Conservation (phyloP, 2,797 vertebrate genomes). For the Sebastes wilsoni region DNA sequence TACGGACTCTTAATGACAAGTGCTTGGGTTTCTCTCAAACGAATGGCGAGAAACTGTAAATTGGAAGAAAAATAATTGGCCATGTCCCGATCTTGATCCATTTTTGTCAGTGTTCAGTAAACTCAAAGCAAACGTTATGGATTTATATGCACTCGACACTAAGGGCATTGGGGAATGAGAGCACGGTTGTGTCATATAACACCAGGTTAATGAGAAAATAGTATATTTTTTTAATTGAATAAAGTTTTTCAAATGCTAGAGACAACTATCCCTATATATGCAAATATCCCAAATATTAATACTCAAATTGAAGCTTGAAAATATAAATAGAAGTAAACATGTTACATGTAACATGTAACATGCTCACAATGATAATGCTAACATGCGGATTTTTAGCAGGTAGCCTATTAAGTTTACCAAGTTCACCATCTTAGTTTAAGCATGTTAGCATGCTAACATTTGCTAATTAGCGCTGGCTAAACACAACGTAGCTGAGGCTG, state of each 20-base stretch:
- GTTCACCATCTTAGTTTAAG: background rate
- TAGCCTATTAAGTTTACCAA: background rate
- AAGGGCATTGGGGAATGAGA: no score
- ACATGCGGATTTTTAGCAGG: no score
- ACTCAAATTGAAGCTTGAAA: no score
- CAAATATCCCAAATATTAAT: no score
- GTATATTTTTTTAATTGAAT: no score
- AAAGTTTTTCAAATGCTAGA: background rate
- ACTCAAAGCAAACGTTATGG: background rate
- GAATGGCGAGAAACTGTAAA: conserved; percentile 1
- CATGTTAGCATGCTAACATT: background rate
- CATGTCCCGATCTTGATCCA: background rate
- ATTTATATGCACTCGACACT: background rate
- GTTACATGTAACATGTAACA: background rate
- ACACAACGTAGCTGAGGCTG: background rate
- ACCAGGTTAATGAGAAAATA: background rate
- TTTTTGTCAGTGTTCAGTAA: background rate
- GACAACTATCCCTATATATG: background rate
- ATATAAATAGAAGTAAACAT: no score
- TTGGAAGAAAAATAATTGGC: background rate
- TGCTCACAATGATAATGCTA: background rate
- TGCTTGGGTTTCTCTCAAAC: conserved; percentile 42
- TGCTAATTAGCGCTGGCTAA: no score
- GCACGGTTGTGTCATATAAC: background rate
- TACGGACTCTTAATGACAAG: conserved; percentile 51